Conservation (phyloP, 2,888 invertebrate genomes). For the Embidobia sp. region DNA sequence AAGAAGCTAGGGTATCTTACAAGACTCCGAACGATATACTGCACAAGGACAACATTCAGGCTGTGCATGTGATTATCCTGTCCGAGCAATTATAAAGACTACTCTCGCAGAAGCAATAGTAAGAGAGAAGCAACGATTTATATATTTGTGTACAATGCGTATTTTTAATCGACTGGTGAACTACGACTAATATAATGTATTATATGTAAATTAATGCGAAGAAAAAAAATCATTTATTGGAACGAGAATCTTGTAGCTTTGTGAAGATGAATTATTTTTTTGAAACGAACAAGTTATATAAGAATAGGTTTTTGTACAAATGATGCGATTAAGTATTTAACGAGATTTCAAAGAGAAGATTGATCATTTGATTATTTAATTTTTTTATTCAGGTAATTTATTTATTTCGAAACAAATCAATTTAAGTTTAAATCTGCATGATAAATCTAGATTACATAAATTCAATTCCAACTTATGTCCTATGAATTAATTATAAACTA, state of each 20-base stretch:
- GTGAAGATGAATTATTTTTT: constrained; percentile 53
- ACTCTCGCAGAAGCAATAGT: constrained; percentile 55
- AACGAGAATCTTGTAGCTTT: constrained; percentile 47
- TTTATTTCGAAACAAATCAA: constrained; percentile 27
- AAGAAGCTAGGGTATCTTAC: constrained; percentile 72
- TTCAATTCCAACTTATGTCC: no score
- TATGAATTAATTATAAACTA: no score
- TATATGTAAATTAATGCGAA: constrained; percentile 62
- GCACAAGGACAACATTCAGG: constrained; percentile 78
- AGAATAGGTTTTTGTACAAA: constrained; percentile 32
- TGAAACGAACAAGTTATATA: constrained; percentile 23
- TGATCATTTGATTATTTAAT: neutral
- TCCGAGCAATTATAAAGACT: constrained; percentile 79
- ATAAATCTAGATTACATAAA: no score
- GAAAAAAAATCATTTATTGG: constrained; percentile 18
- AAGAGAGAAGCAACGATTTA: constrained; percentile 58
- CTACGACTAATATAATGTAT: constrained; percentile 59
- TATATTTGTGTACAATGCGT: constrained; percentile 61
- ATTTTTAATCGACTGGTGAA: constrained; percentile 61
- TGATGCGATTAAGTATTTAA: constrained; percentile 19
- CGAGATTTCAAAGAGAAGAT: constrained; percentile 23
- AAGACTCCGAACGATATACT: constrained; percentile 72
- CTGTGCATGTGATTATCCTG: constrained; percentile 79
- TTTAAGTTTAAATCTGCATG: no score
- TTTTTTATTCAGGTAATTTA: constrained; percentile 17